Percentiles rank a stretch among this genome's conserved stretches.
phyloP scores from a whole-genome alignment of 2,797 vertebrate species.

The Melanotaenia pygmaea region DNA sequence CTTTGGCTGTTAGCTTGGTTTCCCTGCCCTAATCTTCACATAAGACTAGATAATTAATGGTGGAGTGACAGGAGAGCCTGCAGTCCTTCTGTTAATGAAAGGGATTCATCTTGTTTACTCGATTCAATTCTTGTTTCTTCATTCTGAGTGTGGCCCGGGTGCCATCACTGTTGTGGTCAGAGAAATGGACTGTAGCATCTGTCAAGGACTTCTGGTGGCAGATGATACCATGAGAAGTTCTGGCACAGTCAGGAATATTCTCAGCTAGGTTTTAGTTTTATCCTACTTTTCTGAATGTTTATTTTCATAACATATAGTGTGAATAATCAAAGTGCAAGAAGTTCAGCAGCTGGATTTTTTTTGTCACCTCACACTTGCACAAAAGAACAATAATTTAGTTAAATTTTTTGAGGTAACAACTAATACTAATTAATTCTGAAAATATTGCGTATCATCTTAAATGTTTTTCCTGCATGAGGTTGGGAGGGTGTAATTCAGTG shows the following conservation, averaged over 20 bases:
- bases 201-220: constrained; percentile 34
- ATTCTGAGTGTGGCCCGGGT: constrained; percentile 47
- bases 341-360: neutral
- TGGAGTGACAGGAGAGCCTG: constrained; percentile 60
- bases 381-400: neutral
- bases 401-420: too few relatives aligned
- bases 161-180: constrained; percentile 34
- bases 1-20: constrained; percentile 66
- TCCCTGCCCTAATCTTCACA: constrained; percentile 72
- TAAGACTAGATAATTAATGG: constrained; percentile 83
- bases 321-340: constrained; percentile 17
- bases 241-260: constrained; percentile 19
- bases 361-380: neutral
- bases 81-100: constrained; percentile 75
- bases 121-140: constrained; percentile 60
- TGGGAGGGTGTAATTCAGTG: neutral
- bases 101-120: constrained; percentile 76
- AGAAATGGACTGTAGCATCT: constrained; percentile 38
- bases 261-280: constrained; percentile 29
- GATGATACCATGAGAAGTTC: constrained; percentile 42
- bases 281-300: constrained; percentile 47
- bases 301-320: constrained; percentile 45
- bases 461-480: too few relatives aligned
- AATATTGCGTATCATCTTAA: too few relatives aligned
- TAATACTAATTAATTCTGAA: too few relatives aligned